phyloP scores from a whole-genome alignment of 2,888 invertebrate species.

The Torymus texanus region DNA sequence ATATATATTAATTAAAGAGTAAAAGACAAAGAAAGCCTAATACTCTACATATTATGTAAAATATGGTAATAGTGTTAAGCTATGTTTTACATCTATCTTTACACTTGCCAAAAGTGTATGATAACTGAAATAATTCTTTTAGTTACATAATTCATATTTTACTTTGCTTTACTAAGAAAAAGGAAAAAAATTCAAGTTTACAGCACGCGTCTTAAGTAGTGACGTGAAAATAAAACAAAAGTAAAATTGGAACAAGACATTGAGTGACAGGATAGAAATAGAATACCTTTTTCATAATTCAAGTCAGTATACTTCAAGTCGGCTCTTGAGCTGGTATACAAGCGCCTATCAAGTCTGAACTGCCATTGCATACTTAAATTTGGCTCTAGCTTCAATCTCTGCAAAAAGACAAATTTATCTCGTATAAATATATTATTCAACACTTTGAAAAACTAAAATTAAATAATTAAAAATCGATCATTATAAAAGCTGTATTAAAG shows the following conservation, averaged over 20 bases:
- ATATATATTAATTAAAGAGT: conserved; percentile 33
- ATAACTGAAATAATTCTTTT: conserved; percentile 33
- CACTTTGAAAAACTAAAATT: neutral
- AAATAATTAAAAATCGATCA: no score
- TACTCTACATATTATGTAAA: conserved; percentile 26
- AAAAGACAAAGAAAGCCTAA: conserved; percentile 18
- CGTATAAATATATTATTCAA: no score
- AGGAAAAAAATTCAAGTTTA: conserved; percentile 41
- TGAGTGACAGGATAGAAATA: conserved; percentile 69
- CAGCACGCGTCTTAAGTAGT: conserved; percentile 46
- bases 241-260: conserved; percentile 54
- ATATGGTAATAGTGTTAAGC: conserved; percentile 25
- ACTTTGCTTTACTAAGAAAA: conserved; percentile 27
- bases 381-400: conserved; percentile 67
- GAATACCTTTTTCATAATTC: conserved; percentile 72
- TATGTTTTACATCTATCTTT: conserved; percentile 42
- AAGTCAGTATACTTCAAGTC: conserved; percentile 67
- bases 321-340: conserved; percentile 61
- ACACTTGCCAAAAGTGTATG: conserved; percentile 6
- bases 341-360: conserved; percentile 36
- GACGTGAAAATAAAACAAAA: conserved; percentile 49
- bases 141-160: conserved; percentile 29
- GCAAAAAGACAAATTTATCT: conserved; percentile 40
- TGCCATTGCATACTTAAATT: conserved; percentile 36
- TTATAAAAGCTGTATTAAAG: no score